phyloP scores from a whole-genome alignment of 2,113 vertebrate species.

The Mastomys coucha region DNA sequence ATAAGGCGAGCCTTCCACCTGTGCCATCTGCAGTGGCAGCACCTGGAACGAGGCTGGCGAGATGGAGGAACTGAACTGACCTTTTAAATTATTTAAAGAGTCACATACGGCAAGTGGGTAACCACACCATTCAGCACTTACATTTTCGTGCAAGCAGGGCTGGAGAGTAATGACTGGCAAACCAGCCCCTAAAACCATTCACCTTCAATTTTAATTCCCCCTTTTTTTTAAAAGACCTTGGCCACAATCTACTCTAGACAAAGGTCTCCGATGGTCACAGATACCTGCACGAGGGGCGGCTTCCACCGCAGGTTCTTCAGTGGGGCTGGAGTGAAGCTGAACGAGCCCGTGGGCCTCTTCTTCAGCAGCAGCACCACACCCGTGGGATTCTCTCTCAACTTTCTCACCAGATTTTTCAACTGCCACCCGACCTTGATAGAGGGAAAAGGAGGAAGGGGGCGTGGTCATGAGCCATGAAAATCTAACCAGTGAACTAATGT shows the following conservation, averaged over 20 bases:
- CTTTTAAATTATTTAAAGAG: not conserved
- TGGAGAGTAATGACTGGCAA: fast-evolving
- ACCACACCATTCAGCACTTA: fast-evolving
- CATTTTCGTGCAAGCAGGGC: not conserved
- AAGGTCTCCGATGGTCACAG: fast-evolving
- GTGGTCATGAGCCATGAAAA: not conserved
- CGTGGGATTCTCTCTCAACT: constrained; percentile 92
- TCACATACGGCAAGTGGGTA: not conserved
- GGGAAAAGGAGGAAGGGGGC: not conserved
- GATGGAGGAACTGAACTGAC: not conserved
- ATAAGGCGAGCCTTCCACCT: too few species aligned
- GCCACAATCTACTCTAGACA: fast-evolving
- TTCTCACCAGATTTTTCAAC: constrained; percentile 95
- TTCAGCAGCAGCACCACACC: constrained; percentile 92
- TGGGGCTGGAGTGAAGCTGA: constrained; percentile 92
- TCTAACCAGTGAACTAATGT: not conserved
- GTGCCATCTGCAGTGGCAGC: not conserved
- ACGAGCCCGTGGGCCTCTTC: constrained; percentile 92
- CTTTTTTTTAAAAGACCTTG: fast-evolving
- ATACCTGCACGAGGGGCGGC: constrained; percentile 94
- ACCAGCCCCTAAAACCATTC: not conserved
- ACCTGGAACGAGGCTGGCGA: not conserved
- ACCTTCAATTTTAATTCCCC: not conserved
- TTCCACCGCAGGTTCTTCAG: constrained; percentile 97
- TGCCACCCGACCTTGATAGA: constrained; percentile 96